Evolutionary conservation across 2,113 vertebrate species (phyloP).

Genomic region (Daphoenositta chrysoptera): DNA sequence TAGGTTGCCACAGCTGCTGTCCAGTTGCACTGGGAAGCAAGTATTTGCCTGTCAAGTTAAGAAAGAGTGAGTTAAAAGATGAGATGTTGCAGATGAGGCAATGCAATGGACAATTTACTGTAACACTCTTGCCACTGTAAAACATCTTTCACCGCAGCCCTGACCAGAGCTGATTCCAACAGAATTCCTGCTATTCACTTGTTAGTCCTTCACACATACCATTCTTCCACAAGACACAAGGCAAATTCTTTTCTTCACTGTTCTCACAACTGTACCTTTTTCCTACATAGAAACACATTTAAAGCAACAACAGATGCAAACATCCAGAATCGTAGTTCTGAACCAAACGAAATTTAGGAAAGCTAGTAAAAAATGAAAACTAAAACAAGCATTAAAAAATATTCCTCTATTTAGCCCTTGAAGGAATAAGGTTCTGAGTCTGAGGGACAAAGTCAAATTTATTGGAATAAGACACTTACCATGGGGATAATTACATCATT

Average conservation of each 20-base stretch:
- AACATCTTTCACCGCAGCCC: neutral
- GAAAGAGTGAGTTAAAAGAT: neutral
- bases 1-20: slow-evolving; percentile 74
- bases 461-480: neutral
- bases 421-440: neutral
- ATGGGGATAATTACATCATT: neutral
- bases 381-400: too few species aligned
- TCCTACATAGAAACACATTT: neutral
- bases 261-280: neutral
- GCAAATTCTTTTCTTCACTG: neutral
- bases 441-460: neutral
- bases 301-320: neutral
- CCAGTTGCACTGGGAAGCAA: slow-evolving; percentile 76
- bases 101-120: neutral
- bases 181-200: neutral
- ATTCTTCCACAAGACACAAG: neutral
- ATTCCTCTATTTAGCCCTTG: neutral
- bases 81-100: neutral
- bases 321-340: neutral
- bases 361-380: neutral
- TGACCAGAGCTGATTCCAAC: neutral
- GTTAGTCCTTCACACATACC: neutral
- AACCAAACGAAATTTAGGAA: neutral
- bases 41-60: slow-evolving; percentile 83
- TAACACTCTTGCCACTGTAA: neutral